Percentiles rank a stretch among this genome's conserved stretches.
phyloP scores from a whole-genome alignment of 2,888 invertebrate species.

The Pteria penguin region DNA sequence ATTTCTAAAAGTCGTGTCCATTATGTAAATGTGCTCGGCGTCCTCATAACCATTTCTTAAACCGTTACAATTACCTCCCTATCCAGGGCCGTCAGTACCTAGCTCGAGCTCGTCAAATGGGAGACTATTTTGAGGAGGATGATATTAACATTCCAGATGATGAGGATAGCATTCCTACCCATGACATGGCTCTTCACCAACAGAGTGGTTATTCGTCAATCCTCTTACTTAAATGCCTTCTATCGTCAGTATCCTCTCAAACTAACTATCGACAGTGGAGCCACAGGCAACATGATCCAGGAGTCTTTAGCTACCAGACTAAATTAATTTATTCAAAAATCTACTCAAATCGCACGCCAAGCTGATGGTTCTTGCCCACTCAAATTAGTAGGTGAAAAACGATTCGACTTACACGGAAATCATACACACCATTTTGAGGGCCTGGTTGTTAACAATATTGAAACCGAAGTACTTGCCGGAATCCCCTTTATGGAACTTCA shows the following conservation, averaged over 20 bases:
- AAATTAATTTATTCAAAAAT: neutral
- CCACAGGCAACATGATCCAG: slow-evolving; percentile 41
- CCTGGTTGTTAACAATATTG: slow-evolving; percentile 12
- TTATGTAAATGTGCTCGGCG: neutral
- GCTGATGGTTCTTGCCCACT: neutral
- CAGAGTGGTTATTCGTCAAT: neutral
- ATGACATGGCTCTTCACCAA: too few relatives aligned
- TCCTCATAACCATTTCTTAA: neutral
- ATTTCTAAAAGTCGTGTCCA: too few relatives aligned
- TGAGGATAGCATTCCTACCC: too few relatives aligned
- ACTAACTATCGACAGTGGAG: slow-evolving; percentile 19
- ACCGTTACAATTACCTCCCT: neutral
- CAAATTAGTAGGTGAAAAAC: neutral
- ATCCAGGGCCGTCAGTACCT: neutral
- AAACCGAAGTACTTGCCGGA: slow-evolving; percentile 53
- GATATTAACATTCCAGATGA: too few relatives aligned
- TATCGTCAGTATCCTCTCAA: neutral
- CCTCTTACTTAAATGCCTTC: slow-evolving; percentile 16
- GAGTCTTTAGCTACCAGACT: neutral
- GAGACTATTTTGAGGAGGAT: too few relatives aligned
- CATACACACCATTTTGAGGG: neutral
- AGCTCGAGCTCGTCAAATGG: neutral
- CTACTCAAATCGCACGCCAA: slow-evolving; percentile 11
- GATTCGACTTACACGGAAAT: neutral
- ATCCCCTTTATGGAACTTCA: slow-evolving; percentile 54